These are phyloP conservation scores for Xestia sexstrigata DNA, from an alignment of 2,888 invertebrate species.

Conservation along the genomic window DNA sequence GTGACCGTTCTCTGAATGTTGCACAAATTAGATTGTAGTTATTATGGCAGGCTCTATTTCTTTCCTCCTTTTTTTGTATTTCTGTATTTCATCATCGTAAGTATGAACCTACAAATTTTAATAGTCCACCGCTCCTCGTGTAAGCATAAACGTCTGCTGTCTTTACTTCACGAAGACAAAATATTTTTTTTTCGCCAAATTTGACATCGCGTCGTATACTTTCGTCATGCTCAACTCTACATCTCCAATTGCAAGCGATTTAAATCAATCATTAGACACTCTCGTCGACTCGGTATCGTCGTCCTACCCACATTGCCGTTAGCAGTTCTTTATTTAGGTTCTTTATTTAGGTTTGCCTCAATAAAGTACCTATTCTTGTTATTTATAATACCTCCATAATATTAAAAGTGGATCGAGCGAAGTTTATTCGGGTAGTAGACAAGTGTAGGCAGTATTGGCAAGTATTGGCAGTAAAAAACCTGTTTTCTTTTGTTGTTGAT, in stretches of 20 bases:
- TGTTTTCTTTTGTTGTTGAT: conserved; percentile 3
- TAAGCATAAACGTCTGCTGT: background rate
- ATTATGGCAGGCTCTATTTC: conserved; percentile 11
- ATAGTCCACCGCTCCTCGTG: background rate
- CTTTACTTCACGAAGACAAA: background rate
- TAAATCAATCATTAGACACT: background rate
- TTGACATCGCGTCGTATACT: background rate
- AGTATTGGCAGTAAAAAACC: conserved; percentile 6
- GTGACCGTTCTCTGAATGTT: conserved; percentile 32
- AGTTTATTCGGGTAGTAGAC: conserved; percentile 19
- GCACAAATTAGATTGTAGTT: conserved; percentile 52
- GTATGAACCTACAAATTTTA: background rate
- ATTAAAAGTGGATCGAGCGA: conserved; percentile 17
- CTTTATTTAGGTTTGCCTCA: background rate
- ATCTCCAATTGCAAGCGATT: background rate
- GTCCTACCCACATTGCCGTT: background rate
- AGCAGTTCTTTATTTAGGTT: background rate
- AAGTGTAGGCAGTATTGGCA: too few species aligned
- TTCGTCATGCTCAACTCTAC: background rate
- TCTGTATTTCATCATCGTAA: background rate
- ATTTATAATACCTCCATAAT: background rate
- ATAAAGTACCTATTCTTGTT: background rate
- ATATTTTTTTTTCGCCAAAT: background rate
- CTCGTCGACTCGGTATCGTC: background rate
- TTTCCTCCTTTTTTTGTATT: background rate